A percentile compares a stretch with the other conserved stretches of the same genome.
These are phyloP conservation scores for Balaenoptera acutorostrata DNA, from an alignment of 2,113 vertebrate genomes.

Conservation along the genomic window DNA sequence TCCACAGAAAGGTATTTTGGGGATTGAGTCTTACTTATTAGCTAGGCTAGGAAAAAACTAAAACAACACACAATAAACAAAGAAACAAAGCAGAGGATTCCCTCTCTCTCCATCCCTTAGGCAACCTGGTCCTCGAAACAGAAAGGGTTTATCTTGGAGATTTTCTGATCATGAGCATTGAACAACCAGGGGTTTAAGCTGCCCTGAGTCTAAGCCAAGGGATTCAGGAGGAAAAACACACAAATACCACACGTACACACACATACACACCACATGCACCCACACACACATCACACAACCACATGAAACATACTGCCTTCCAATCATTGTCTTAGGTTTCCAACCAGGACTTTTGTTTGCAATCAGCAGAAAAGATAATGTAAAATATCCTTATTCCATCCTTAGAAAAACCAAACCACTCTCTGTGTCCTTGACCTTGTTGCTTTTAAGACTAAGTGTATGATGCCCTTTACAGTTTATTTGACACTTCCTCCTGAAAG, in stretches of 20 bases:
- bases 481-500: neutral
- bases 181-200: neutral
- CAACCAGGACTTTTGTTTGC: neutral
- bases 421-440: too few relatives aligned
- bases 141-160: neutral
- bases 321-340: neutral
- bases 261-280: fast-evolving
- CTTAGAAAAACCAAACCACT: neutral
- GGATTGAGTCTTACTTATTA: neutral
- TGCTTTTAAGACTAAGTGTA: neutral
- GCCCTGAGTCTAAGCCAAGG: neutral
- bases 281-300: neutral
- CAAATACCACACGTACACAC: neutral
- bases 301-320: neutral
- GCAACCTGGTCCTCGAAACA: neutral
- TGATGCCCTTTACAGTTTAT: neutral
- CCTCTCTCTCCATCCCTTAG: neutral
- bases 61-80: neutral
- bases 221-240: neutral
- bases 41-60: neutral
- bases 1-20: neutral
- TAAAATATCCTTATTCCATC: neutral
- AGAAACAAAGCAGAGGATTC: neutral
- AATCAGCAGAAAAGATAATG: neutral
- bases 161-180: neutral